Base-by-base conservation (phyloP, 2,888 invertebrate species). In the Ophioninae sp. region DNA sequence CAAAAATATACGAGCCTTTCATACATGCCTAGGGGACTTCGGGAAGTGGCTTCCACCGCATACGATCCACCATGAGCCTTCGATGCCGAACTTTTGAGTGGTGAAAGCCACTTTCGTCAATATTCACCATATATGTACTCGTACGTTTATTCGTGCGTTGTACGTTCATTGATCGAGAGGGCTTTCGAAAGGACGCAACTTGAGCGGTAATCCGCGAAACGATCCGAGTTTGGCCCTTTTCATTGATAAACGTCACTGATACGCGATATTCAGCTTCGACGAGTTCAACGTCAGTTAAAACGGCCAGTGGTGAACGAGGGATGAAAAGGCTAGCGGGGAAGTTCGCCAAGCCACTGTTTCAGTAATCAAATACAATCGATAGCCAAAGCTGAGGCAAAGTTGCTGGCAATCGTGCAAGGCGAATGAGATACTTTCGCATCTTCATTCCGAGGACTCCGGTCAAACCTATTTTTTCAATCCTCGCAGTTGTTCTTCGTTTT, bases 361-460 rank as follows among this genome's bases (percentile, higher is more conserved):
- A 81, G 78, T 78, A 74, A 81, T 81, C 81, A 81, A 74, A 74
- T 72, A 76, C 61, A 62, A 62, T 62, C 79, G 79, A 84, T 82
- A 70, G 81, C 64, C 74, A 75, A 75, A 75, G 81, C 65, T 59
- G 81, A 73, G 70, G 73, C 70, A 81, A 72, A 79, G 79, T 79
- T 84, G 76, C 79, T 75, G 72, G 73, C 76, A 84, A 84, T 84
- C 82, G 79, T 82, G 64, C 75, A 74, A 65, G 64, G 76, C 65
- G 67, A 70, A 37, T 64, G 8, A 44, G 30, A 62, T 39, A 39
- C 59, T 59, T 61, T 44, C 56, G 64, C 56, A 50, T 56, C 44
- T 44, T 59, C 67, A 59, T 59, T 73, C 41, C 20, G 65, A 79
- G 73, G 41, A 79, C 41, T 72, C 20, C 72, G 72, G 72, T 77